Conservation (phyloP, 2,113 vertebrate species). For the Greenwoodochromis staneri region DNA sequence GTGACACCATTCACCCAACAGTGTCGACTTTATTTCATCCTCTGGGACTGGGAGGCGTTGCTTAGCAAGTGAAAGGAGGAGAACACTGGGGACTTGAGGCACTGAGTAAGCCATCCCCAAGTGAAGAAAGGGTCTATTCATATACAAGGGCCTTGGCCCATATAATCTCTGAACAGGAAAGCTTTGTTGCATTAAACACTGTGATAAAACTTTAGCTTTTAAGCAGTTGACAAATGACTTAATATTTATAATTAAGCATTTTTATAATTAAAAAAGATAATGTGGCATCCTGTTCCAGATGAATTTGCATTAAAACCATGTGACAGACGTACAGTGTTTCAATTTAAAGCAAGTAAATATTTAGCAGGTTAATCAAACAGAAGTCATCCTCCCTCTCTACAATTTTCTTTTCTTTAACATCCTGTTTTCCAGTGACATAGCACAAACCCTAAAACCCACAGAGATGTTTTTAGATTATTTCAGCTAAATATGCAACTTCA, state of each 20-base stretch:
- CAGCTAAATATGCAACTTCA: background rate
- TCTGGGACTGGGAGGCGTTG: constrained; percentile 1
- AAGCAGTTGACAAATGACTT: background rate
- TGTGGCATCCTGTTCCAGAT: background rate
- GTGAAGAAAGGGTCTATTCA: constrained; percentile 57
- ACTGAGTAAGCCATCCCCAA: background rate
- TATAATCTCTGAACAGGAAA: constrained; percentile 35
- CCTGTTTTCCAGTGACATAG: background rate
- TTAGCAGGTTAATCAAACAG: background rate
- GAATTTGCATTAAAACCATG: background rate
- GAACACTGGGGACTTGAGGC: constrained; percentile 12
- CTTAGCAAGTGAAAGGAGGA: background rate
- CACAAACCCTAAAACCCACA: background rate
- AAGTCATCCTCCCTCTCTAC: background rate
- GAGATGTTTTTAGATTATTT: background rate
- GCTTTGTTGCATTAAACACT: background rate
- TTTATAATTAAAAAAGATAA: background rate
- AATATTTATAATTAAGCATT: background rate
- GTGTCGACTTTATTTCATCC: constrained; percentile 20
- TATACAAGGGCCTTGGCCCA: constrained; percentile 6
- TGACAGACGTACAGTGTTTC: background rate
- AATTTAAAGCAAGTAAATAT: background rate
- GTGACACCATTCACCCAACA: constrained; percentile 20
- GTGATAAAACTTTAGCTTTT: background rate
- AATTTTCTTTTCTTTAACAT: background rate